Evolutionary conservation across 2,888 invertebrate genomes (phyloP), one percentile per base, ranked within the genome.

Genomic region (Cerceris rybyensis): DNA sequence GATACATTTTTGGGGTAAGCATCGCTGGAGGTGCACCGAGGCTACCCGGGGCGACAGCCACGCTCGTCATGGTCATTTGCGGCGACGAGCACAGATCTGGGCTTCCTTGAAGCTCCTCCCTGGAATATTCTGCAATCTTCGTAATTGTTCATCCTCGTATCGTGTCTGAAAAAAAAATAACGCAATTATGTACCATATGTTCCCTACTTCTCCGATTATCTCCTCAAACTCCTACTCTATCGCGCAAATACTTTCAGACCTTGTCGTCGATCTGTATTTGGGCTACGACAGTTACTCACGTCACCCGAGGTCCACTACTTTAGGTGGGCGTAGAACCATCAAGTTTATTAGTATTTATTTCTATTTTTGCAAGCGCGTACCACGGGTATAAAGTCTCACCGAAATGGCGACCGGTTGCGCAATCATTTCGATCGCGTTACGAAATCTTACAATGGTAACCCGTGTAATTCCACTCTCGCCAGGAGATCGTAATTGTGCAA

Each of bases 61-160:
- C 89, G 90, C 92, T 92, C 89, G 92, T 92, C 92, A 92, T 92
- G 87, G 92, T 92, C 92, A 92, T 92, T 91, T 90, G 90, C 90
- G 86, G 87, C 86, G 74, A 85, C 76, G 84, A 74, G 86, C 78
- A 75, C 81, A 75, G 81, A 82, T 80, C 83, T 82, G 84, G 81
- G 81, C 78, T 86, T 87, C 84, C 79, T 76, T 63, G 84, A 83
- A 84, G 80, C 87, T 82, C 79, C 79, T 77, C 80, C 86, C 82
- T 85, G 84, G 85, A 83, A 82, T 83, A 81, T 85, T 83, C 82
- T 78, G 76, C 78, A 50, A 77, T 69, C 72, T 79, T 80, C 82
- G 81, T 87, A 85, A 83, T 82, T 83, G 88, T 80, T 88, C 89
- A 89, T 90, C 75, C 86, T 90, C 89, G 85, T 79, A 68, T 77